phyloP scores from a whole-genome alignment of 2,113 vertebrate species.

The Donacobius atricapilla region DNA sequence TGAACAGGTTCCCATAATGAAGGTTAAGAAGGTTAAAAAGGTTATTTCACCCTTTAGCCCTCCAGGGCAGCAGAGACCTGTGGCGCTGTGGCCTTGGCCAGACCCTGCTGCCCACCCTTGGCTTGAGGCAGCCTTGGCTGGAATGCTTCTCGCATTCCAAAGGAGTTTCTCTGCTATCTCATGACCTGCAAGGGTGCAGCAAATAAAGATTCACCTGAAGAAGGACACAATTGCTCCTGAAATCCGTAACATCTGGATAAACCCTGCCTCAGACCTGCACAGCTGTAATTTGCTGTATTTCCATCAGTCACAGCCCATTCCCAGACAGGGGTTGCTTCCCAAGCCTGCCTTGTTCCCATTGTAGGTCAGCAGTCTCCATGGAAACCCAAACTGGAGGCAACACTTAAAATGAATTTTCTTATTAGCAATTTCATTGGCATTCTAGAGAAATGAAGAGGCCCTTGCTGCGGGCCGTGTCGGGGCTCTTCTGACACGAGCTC shows the following conservation, averaged over 20 bases:
- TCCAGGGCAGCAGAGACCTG: neutral
- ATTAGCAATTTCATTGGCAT: neutral
- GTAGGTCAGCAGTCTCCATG: neutral
- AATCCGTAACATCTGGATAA: neutral
- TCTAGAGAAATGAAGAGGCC: neutral
- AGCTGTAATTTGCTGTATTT: neutral
- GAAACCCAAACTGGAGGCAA: neutral
- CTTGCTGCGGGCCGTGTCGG: neutral
- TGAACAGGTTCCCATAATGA: accelerated
- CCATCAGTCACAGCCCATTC: neutral
- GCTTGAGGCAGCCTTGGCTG: neutral
- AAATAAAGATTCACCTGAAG: neutral
- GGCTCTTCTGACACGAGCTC: neutral
- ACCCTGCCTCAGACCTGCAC: neutral
- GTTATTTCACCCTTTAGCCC: neutral
- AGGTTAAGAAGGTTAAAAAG: neutral
- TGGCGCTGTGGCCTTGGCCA: neutral
- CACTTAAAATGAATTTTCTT: neutral
- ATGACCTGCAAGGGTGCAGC: neutral
- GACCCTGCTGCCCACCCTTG: neutral
- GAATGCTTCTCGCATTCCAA: neutral
- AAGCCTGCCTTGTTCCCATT: neutral
- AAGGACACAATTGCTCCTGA: neutral
- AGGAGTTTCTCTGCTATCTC: neutral
- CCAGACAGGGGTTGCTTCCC: neutral